These are phyloP conservation scores for Cybosia mesomella DNA, from an alignment of 2,888 invertebrate genomes.

Conservation along the genomic window DNA sequence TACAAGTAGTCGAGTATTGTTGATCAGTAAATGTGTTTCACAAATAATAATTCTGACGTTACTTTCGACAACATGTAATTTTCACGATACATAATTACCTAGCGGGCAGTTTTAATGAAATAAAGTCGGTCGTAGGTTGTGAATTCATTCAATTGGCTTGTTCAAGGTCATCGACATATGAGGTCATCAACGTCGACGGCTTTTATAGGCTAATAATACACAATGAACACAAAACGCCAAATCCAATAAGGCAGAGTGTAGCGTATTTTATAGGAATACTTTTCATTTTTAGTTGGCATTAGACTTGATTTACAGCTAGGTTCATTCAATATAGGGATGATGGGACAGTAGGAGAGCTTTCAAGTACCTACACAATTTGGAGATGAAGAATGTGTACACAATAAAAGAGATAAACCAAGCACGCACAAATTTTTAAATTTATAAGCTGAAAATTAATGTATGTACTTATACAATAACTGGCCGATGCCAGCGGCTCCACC, in stretches of 20 bases:
- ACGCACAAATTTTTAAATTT: too few relatives aligned
- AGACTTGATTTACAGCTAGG: background rate
- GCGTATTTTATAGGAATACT: slow-evolving; percentile 2
- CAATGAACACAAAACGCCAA: slow-evolving; percentile 1
- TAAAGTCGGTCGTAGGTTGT: background rate
- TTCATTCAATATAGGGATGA: background rate
- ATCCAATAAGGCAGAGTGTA: background rate
- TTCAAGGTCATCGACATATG: background rate
- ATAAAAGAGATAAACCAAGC: background rate
- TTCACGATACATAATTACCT: too few relatives aligned
- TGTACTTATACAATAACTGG: too few relatives aligned
- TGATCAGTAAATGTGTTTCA: too few relatives aligned
- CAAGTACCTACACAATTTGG: background rate
- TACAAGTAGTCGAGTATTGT: too few relatives aligned
- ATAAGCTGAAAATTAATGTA: too few relatives aligned
- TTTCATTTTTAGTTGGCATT: background rate
- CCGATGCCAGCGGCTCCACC: too few relatives aligned
- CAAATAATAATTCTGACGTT: too few relatives aligned
- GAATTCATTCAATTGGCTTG: background rate
- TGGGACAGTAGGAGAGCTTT: background rate
- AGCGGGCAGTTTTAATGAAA: too few relatives aligned
- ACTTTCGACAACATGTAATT: too few relatives aligned
- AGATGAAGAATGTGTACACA: background rate
- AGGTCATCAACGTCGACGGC: background rate
- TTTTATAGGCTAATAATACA: background rate